phyloP scores from a whole-genome alignment of 2,113 vertebrate genomes.

The Etheostoma cragini region DNA sequence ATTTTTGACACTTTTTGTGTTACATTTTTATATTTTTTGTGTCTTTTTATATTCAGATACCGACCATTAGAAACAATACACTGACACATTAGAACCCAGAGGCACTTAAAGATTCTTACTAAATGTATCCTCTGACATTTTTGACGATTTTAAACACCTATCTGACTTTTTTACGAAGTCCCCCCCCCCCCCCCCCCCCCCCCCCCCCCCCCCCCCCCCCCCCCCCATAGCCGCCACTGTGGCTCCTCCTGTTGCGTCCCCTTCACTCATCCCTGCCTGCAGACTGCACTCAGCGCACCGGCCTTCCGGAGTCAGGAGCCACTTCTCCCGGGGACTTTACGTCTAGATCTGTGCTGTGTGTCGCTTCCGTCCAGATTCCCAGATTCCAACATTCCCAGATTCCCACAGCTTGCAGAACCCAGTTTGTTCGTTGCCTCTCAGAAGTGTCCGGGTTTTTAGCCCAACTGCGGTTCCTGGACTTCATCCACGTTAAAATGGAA shows the following conservation, averaged over 20 bases:
- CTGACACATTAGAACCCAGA: too few species aligned
- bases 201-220: too few species aligned
- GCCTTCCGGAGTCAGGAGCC: background rate
- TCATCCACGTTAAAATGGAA: conserved; percentile 44
- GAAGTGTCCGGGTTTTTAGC: background rate
- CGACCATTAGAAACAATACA: too few species aligned
- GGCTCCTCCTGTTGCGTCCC: conserved; percentile 63
- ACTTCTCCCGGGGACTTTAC: background rate
- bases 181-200: too few species aligned
- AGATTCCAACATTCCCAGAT: background rate
- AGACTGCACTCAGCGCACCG: background rate
- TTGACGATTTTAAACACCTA: too few species aligned
- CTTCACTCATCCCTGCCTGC: conserved; percentile 1
- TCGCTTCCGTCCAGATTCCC: background rate
- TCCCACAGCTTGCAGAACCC: background rate
- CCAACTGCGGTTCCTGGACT: background rate
- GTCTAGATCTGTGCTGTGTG: background rate
- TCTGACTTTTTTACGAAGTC: too few species aligned
- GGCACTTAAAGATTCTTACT: too few species aligned
- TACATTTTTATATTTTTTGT: too few species aligned
- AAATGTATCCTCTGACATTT: too few species aligned
- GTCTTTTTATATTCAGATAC: too few species aligned
- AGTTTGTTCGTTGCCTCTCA: background rate
- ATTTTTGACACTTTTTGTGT: too few species aligned
- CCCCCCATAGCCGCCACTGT: too few species aligned